These are phyloP conservation scores for Acleris laterana DNA, from an alignment of 2,888 invertebrate genomes.

Conservation along the genomic window DNA sequence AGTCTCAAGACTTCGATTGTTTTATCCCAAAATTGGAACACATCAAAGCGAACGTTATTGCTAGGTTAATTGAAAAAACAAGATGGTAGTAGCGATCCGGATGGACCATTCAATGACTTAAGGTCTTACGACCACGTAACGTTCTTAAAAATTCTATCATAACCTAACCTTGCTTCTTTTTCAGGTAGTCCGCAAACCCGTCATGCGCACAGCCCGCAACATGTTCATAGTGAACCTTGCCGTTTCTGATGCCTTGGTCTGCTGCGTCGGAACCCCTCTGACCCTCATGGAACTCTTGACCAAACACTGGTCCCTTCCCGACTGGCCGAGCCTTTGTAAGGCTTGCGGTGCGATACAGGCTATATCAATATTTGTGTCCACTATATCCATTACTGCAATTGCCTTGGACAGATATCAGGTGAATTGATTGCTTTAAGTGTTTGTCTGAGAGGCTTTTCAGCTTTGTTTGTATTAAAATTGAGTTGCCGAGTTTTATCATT, in stretches of 20 bases:
- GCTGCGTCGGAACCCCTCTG: conserved; percentile 95
- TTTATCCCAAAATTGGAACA: no score
- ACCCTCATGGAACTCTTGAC: conserved; percentile 94
- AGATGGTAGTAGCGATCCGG: no score
- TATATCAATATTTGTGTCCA: conserved; percentile 96
- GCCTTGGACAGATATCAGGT: conserved; percentile 75
- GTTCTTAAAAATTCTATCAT: no score
- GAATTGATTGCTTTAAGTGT: conserved; percentile 20
- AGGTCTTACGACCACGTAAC: no score
- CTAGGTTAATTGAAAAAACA: no score
- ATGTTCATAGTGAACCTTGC: conserved; percentile 97
- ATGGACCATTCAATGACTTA: no score
- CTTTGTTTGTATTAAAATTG: conserved; percentile 17
- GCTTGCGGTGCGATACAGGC: conserved; percentile 94
- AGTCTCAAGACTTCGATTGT: no score
- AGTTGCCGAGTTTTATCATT: background rate
- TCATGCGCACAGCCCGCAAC: conserved; percentile 96
- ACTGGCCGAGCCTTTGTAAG: conserved; percentile 91
- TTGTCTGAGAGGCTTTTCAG: conserved; percentile 20
- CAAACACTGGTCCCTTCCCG: conserved; percentile 94
- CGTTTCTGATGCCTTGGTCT: conserved; percentile 92
- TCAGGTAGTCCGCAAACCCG: conserved; percentile 91
- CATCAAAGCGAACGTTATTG: no score
- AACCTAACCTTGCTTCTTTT: conserved; percentile 38
- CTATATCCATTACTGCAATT: conserved; percentile 96